Conservation (phyloP, 2,888 invertebrate species). For the Morinoia aosen region DNA sequence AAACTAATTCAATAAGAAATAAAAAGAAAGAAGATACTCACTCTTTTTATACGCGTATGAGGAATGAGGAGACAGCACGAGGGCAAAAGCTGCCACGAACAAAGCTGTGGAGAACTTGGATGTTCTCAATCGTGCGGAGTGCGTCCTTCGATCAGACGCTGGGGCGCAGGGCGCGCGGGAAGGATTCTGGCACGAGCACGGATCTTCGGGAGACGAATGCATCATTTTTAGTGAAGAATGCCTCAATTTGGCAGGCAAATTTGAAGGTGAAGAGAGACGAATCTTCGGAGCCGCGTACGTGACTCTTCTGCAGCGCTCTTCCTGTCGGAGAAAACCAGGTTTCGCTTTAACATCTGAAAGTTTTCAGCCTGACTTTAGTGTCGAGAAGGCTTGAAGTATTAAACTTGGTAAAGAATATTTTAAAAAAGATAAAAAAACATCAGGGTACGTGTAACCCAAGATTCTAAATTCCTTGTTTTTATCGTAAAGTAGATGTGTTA, state of each 20-base stretch:
- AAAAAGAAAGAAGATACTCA: not conserved
- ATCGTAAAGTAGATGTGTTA: too few relatives aligned
- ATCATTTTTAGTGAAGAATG: conserved; percentile 35
- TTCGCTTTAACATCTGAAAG: not conserved
- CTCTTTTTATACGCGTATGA: conserved; percentile 19
- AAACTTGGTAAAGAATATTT: not conserved
- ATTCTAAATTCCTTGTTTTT: too few relatives aligned
- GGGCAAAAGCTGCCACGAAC: not conserved
- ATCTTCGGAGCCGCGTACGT: not conserved
- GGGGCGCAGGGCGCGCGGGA: not conserved
- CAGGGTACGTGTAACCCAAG: too few relatives aligned
- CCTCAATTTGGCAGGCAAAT: conserved; percentile 21
- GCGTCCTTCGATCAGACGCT: not conserved
- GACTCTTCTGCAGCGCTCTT: conserved; percentile 49
- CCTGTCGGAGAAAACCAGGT: not conserved
- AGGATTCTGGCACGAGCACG: not conserved
- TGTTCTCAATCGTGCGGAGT: not conserved
- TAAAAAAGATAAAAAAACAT: not conserved
- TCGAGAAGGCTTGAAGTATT: not conserved
- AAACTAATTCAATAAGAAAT: not conserved
- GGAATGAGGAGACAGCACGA: not conserved
- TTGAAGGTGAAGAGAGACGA: not conserved
- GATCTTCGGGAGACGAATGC: not conserved
- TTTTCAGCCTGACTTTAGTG: not conserved
- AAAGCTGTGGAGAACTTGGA: not conserved